Percentiles rank a stretch among this genome's conserved stretches.
Evolutionary conservation across 2,113 vertebrate genomes (phyloP).

Genomic region (Cathartes aura): DNA sequence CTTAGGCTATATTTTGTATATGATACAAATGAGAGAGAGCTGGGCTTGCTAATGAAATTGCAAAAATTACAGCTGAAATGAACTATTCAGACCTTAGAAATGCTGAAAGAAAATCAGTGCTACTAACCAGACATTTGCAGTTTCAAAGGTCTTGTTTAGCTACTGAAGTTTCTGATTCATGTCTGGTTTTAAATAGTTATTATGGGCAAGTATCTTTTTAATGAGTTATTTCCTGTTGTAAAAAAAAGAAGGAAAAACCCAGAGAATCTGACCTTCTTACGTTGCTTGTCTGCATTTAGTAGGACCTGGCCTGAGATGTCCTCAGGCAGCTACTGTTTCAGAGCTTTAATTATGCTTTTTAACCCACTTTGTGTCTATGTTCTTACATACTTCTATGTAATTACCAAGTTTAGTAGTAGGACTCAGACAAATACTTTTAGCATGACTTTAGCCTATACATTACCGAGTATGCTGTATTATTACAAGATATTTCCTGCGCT

Average conservation of each 20-base stretch:
- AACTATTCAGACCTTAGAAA: not conserved
- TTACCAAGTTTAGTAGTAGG: constrained; percentile 73
- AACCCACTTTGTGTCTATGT: constrained; percentile 73
- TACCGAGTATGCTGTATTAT: constrained; percentile 60
- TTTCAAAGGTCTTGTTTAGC: constrained; percentile 46
- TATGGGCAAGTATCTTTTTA: constrained; percentile 60
- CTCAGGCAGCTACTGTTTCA: constrained; percentile 66
- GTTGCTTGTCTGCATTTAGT: constrained; percentile 49
- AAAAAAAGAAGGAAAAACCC: not conserved
- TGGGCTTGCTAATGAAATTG: not conserved
- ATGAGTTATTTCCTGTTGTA: constrained; percentile 63
- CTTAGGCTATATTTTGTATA: not conserved
- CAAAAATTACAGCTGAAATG: not conserved
- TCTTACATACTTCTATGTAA: constrained; percentile 75
- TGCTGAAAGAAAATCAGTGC: not conserved
- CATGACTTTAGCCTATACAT: constrained; percentile 73
- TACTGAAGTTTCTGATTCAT: constrained; percentile 48
- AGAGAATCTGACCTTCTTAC: not conserved
- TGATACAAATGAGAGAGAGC: not conserved
- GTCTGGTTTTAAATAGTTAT: constrained; percentile 59
- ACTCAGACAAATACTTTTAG: constrained; percentile 75
- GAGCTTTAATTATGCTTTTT: constrained; percentile 80
- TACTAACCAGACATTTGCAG: not conserved
- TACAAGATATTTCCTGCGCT: constrained; percentile 72
- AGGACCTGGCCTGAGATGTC: constrained; percentile 60